Percentiles rank a stretch among this genome's conserved stretches.
Conservation (phyloP, 2,113 vertebrate species). For the Archilochus colubris region DNA sequence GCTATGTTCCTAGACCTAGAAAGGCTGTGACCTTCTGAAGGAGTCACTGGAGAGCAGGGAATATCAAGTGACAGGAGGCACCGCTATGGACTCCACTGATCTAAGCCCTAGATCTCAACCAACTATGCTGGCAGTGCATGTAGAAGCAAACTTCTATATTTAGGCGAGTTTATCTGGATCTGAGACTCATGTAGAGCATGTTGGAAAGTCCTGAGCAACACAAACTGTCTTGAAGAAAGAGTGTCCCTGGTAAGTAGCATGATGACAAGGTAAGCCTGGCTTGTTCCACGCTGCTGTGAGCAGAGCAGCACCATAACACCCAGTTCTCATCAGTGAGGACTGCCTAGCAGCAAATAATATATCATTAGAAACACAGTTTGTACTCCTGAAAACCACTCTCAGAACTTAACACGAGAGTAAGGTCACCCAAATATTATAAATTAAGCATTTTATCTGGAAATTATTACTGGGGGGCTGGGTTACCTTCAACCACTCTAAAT, state of each 20-base stretch:
- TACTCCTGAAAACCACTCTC: not conserved
- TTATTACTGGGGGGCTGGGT: not conserved
- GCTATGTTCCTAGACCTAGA: not conserved
- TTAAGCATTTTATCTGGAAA: not conserved
- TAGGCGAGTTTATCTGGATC: not conserved
- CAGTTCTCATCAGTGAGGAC: not conserved
- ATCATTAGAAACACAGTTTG: not conserved
- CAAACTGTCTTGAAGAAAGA: not conserved
- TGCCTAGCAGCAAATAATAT: not conserved
- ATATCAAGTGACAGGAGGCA: not conserved
- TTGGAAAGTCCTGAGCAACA: not conserved
- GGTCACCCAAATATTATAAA: not conserved
- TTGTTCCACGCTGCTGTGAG: not conserved
- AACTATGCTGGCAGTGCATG: not conserved
- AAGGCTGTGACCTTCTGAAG: not conserved
- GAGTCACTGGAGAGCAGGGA: not conserved
- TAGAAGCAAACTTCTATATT: conserved; percentile 3
- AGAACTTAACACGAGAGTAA: not conserved
- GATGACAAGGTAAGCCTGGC: not conserved
- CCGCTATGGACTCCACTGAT: not conserved
- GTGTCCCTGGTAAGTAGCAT: not conserved
- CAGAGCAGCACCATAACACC: not conserved
- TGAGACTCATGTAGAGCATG: not conserved
- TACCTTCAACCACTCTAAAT: not conserved
- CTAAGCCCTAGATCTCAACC: not conserved